Evolutionary conservation across 2,113 vertebrate species (phyloP), one percentile per base, ranked within the genome.

Genomic region (Anolis carolinensis): DNA sequence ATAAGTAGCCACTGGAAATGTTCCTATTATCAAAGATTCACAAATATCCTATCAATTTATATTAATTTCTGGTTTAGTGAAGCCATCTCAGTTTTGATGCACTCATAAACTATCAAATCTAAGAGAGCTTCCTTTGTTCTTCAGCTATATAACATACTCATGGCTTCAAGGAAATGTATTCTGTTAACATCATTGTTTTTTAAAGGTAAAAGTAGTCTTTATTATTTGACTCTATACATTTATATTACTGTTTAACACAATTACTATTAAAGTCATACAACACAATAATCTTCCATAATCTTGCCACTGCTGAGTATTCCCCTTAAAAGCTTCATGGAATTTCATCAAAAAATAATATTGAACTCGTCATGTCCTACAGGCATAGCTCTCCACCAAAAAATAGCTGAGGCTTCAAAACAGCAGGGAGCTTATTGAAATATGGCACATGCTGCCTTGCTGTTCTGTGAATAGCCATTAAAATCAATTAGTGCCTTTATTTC

Each of bases 401-500:
- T 83, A 92, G 89, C 76, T 83, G 13, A 90, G 85, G 86, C 79
- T 90, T 85, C 88, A 91, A 90, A 68, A 92, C 89, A 91, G 86
- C 86, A 88, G 89, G 89, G 89, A 92, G 87, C 93, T 91, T 91
- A 81, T 81, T 93, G 87, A 92, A 91, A 90, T 87, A 84, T 81
- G 83, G 79, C 85, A 89, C 82, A 86, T 77, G 77, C 85, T 93
- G 87, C 87, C 82, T 90, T 32, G 89, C 70, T 87, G 36, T 92
- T 94, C 86, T 84, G 2, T 82, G 52, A 92, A 85, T 92, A 89
- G 75, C 84, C 89, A 94, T 93, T 94, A 92, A 90, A 83, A 86
- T 85, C 91, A 93, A 94, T 92, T 92, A 94, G 85, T 87, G 71
- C 34, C 78, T 93, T 79, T 90, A 44, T 91, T 93, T 94, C 81